Evolutionary conservation across 2,888 invertebrate species (phyloP).

Genomic region (Griposia aprilina): DNA sequence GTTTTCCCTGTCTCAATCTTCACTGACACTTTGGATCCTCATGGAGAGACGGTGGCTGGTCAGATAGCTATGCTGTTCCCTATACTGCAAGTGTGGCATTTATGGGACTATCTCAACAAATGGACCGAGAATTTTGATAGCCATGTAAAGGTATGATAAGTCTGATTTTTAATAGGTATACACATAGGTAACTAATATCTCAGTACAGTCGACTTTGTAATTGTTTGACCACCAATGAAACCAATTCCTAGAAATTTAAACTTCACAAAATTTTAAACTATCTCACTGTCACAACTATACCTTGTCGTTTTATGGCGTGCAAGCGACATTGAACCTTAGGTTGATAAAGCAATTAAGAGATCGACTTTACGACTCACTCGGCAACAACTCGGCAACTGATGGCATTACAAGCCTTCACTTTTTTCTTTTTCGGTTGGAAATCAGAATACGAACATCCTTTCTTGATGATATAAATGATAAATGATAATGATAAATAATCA

Average conservation of each 20-base stretch:
- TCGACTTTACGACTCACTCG: too few species aligned
- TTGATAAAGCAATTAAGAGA: not conserved
- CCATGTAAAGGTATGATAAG: slow-evolving; percentile 77
- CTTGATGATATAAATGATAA: not conserved
- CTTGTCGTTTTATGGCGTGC: not conserved
- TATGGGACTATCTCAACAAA: slow-evolving; percentile 82
- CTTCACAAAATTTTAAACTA: not conserved
- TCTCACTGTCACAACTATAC: too few species aligned
- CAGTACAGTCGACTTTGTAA: not conserved
- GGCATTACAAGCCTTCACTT: not conserved
- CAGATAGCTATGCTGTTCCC: slow-evolving; percentile 82
- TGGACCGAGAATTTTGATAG: slow-evolving; percentile 81
- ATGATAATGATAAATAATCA: not conserved
- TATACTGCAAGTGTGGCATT: slow-evolving; percentile 85
- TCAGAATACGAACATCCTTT: not conserved
- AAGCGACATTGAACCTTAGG: not conserved
- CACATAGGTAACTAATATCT: not conserved
- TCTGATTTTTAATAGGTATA: not conserved
- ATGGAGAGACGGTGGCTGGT: slow-evolving; percentile 74
- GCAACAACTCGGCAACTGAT: not conserved
- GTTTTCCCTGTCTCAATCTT: slow-evolving; percentile 85
- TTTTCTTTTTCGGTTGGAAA: too few species aligned
- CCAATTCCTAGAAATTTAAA: not conserved
- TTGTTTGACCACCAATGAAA: not conserved
- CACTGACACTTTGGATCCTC: slow-evolving; percentile 81